phyloP scores from a whole-genome alignment of 2,888 invertebrate species.

The Cylloceria caligata region DNA sequence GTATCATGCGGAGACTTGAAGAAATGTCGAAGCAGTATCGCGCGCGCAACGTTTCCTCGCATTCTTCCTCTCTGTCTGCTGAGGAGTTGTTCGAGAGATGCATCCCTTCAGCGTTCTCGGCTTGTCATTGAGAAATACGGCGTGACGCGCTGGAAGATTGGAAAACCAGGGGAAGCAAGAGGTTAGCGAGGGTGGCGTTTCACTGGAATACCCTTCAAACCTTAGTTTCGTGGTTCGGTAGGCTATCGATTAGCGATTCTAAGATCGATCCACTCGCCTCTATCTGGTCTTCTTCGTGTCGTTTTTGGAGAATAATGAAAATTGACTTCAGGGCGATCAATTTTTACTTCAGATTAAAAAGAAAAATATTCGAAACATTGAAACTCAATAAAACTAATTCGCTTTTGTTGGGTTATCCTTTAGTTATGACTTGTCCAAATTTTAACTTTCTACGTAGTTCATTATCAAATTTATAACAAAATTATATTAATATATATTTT shows the following conservation, averaged over 20 bases:
- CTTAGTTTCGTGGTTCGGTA: conserved; percentile 52
- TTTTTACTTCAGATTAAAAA: too few relatives aligned
- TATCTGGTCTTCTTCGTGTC: conserved; percentile 28
- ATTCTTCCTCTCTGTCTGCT: conserved; percentile 16
- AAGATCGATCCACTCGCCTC: conserved; percentile 47
- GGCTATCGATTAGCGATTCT: conserved; percentile 62
- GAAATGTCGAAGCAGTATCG: conserved; percentile 38
- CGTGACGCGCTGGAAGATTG: conserved; percentile 64
- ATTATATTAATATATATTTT: too few relatives aligned
- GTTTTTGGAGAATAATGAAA: conserved; percentile 22
- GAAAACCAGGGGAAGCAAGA: conserved; percentile 45
- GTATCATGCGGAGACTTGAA: neutral
- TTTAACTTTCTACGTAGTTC: too few relatives aligned
- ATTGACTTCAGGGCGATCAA: too few relatives aligned
- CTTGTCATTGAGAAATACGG: conserved; percentile 63
- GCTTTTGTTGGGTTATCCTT: too few relatives aligned
- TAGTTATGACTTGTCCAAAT: too few relatives aligned
- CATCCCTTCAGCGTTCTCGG: conserved; percentile 32
- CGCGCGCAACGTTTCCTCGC: neutral
- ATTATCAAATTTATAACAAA: too few relatives aligned
- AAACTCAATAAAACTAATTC: too few relatives aligned
- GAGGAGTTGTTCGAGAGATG: conserved; percentile 37
- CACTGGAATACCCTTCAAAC: conserved; percentile 49
- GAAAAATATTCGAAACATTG: too few relatives aligned
- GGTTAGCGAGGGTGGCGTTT: conserved; percentile 35